Conservation (phyloP, 2,797 vertebrate genomes). For the Alosa sapidissima region DNA sequence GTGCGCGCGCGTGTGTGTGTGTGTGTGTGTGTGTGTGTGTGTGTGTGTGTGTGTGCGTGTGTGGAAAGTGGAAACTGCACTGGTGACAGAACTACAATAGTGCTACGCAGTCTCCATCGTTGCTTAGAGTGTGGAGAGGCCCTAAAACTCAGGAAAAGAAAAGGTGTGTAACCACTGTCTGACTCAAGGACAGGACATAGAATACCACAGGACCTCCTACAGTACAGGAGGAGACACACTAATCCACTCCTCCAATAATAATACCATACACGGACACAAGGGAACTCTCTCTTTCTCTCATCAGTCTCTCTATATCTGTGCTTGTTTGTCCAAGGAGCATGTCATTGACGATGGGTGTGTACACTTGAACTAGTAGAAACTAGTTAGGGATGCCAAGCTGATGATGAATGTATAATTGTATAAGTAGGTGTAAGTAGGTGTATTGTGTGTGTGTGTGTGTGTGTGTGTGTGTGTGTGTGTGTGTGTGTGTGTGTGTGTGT, state of each 20-base stretch:
- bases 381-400: slow-evolving; percentile 20
- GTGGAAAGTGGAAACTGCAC: neutral
- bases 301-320: neutral
- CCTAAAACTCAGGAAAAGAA: neutral
- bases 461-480: neutral
- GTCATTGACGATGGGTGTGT: neutral
- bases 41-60: neutral
- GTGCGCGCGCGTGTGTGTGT: neutral
- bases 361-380: slow-evolving; percentile 19
- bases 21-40: neutral
- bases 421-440: neutral
- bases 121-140: neutral
- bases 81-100: neutral
- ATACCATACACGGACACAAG: neutral
- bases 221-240: neutral
- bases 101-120: neutral
- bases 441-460: neutral
- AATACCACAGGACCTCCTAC: neutral
- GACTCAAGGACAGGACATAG: neutral
- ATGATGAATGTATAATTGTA: neutral
- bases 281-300: neutral
- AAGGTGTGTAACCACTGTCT: neutral
- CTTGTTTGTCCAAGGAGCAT: slow-evolving; percentile 11
- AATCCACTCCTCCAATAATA: neutral
- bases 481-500: neutral